Evolutionary conservation across 53 echinoderm and acorn worm genomes (phyloP), one percentile per base, ranked within the genome.

Genomic region (Echinometra lucunter): DNA sequence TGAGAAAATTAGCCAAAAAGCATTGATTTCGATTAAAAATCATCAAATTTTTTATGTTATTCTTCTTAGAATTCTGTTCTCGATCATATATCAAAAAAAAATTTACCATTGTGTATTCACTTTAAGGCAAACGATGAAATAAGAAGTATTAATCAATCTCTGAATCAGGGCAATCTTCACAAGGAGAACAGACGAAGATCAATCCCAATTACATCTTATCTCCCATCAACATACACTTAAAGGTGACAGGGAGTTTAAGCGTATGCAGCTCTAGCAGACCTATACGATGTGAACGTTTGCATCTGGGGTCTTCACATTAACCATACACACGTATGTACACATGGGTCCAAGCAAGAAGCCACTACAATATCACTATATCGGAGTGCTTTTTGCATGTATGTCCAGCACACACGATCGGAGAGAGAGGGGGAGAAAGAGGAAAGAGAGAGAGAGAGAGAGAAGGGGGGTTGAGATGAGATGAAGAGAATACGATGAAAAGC

Each of bases 281-380:
- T 27, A 83, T 47, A 83, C 11, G n/a, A 49, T 83, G 83, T 28
- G 49, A 83, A 45, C 49, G 28, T 49, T 83, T 49, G 83, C 83
- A 83, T 83, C 83, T 83, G 49, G 83, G 83, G 83, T 7, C n/a
- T n/a, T 28, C 83, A 83, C 49, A 49, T 83, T 28, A 27, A 83
- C 47, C 83, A 83, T 49, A 83, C 83, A 47, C 83, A 83, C 83
- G 83, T 27, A 83, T 83, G 83, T 83, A 49, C 83, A 47, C 49
- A 45, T 83, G 83, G 83, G 83, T 27, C 45, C 28, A 44, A 45
- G 83, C 83, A 83, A n/a, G 25, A 49, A n/a, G 45, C 19, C n/a
- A 5, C 49, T 27, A 28, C 28, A n/a, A 45, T n/a, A n/a, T n/a
- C n/a, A n/a, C n/a, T n/a, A n/a, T n/a, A n/a, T 21, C 18, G 1